A percentile compares a stretch with the other conserved stretches of the same genome.
phyloP scores from a whole-genome alignment of 2,797 vertebrate genomes.

The Clarias pachynema region DNA sequence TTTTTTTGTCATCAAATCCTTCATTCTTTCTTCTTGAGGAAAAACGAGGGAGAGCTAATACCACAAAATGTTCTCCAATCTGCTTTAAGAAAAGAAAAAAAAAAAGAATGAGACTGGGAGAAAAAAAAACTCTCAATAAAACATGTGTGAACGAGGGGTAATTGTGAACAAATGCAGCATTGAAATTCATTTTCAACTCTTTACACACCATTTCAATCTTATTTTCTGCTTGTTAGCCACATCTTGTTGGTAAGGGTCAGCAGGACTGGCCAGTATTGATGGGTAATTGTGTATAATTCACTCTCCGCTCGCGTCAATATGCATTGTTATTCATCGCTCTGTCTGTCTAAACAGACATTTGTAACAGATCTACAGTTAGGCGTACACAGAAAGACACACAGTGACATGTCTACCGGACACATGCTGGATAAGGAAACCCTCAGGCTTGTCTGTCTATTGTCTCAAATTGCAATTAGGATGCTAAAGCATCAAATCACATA shows the following conservation, averaged over 20 bases:
- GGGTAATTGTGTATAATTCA: constrained; percentile 98
- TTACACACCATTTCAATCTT: constrained; percentile 99
- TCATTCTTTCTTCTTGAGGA: constrained; percentile 82
- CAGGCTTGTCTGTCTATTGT: constrained; percentile 51
- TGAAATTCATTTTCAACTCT: constrained; percentile 99
- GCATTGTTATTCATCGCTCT: constrained; percentile 78
- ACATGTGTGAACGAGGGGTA: constrained; percentile 98
- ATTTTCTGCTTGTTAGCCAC: constrained; percentile 99
- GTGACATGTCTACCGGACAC: constrained; percentile 2
- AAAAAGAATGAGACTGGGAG: constrained; percentile 47
- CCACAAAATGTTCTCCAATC: constrained; percentile 79
- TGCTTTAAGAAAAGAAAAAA: constrained; percentile 89
- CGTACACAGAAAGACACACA: neutral
- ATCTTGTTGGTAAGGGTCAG: constrained; percentile 99
- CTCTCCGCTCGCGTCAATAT: constrained; percentile 92
- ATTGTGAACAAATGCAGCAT: constrained; percentile 99
- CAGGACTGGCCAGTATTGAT: constrained; percentile 96
- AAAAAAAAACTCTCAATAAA: constrained; percentile 89
- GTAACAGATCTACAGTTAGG: constrained; percentile 44
- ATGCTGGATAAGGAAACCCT: neutral
- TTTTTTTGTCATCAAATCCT: constrained; percentile 86
- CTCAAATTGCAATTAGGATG: constrained; percentile 19
- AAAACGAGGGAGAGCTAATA: constrained; percentile 69
- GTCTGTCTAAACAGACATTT: constrained; percentile 53
- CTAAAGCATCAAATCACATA: constrained; percentile 45